Percentiles rank a stretch among this genome's conserved stretches.
phyloP scores from a whole-genome alignment of 1,140 invertebrate species.

The Drosophila ercepeae region DNA sequence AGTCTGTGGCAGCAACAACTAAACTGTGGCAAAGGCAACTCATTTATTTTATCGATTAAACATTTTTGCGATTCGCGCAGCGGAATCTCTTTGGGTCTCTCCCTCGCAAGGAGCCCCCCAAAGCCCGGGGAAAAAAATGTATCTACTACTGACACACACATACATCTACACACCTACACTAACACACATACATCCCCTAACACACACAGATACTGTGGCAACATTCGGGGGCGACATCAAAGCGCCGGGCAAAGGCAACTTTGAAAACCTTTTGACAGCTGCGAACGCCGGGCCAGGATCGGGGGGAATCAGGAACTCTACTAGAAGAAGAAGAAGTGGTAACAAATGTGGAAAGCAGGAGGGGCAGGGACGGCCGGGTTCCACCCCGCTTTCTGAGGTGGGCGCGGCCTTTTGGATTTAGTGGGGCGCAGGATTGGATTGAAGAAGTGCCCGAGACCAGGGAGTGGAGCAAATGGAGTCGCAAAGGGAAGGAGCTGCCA shows the following conservation, averaged over 20 bases:
- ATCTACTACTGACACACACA: constrained; percentile 78
- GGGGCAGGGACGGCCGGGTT: constrained; percentile 17
- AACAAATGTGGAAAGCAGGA: neutral
- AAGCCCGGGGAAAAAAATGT: constrained; percentile 60
- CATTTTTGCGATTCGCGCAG: constrained; percentile 82
- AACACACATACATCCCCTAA: constrained; percentile 16
- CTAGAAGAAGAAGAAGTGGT: neutral
- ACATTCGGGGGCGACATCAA: constrained; percentile 66
- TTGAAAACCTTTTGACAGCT: constrained; percentile 81
- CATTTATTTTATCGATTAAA: constrained; percentile 83
- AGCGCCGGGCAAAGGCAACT: constrained; percentile 69
- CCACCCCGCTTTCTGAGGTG: constrained; percentile 49
- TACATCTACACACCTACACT: constrained; percentile 12
- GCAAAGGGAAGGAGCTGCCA: constrained; percentile 12
- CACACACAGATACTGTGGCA: constrained; percentile 5
- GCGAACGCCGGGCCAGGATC: constrained; percentile 38
- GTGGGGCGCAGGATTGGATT: constrained; percentile 54
- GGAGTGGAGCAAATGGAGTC: neutral
- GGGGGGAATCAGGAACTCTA: constrained; percentile 7
- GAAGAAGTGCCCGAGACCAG: constrained; percentile 6
- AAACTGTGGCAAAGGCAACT: constrained; percentile 70
- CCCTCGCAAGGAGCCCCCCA: constrained; percentile 21
- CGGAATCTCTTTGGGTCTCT: constrained; percentile 68
- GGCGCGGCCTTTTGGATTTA: constrained; percentile 61
- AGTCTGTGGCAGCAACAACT: constrained; percentile 28